phyloP scores from a whole-genome alignment of 2,113 vertebrate genomes.

The Hucho hucho region DNA sequence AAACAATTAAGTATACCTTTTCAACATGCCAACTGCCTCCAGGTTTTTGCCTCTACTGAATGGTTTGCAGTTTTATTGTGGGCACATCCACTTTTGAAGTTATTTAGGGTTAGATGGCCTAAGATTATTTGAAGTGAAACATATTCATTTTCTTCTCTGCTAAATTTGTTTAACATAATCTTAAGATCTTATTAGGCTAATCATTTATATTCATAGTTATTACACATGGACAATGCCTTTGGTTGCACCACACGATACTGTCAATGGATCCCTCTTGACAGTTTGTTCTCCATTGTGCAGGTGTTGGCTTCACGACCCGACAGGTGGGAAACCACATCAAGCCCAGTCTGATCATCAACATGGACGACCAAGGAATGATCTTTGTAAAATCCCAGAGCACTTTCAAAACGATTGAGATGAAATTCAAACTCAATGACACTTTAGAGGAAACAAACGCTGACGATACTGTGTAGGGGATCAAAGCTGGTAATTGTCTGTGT shows the following conservation, averaged over 20 bases:
- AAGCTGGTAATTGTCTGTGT: no score
- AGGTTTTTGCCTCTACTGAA: no score
- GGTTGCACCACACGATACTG: neutral
- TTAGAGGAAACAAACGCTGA: slow-evolving; percentile 95
- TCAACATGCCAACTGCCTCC: no score
- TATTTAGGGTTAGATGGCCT: neutral
- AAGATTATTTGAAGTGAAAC: no score
- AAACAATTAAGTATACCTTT: no score
- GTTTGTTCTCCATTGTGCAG: slow-evolving; percentile 63
- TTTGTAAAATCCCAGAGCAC: slow-evolving; percentile 87
- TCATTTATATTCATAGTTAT: no score
- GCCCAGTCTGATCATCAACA: slow-evolving; percentile 79
- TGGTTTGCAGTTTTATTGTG: no score
- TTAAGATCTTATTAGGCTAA: no score
- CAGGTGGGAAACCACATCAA: slow-evolving; percentile 87
- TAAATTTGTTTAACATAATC: no score
- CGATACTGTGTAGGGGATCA: slow-evolving; percentile 45
- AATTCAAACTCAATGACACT: slow-evolving; percentile 86
- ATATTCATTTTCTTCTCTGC: no score
- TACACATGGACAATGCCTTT: no score
- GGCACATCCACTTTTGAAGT: neutral
- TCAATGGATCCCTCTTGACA: neutral
- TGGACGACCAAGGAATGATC: slow-evolving; percentile 80
- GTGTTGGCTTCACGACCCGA: slow-evolving; percentile 85
- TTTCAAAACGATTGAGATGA: slow-evolving; percentile 86